A percentile compares a stretch with the other conserved stretches of the same genome.
These are phyloP conservation scores for Phylloscopus collybita DNA, from an alignment of 2,797 vertebrate species.

Conservation along the genomic window DNA sequence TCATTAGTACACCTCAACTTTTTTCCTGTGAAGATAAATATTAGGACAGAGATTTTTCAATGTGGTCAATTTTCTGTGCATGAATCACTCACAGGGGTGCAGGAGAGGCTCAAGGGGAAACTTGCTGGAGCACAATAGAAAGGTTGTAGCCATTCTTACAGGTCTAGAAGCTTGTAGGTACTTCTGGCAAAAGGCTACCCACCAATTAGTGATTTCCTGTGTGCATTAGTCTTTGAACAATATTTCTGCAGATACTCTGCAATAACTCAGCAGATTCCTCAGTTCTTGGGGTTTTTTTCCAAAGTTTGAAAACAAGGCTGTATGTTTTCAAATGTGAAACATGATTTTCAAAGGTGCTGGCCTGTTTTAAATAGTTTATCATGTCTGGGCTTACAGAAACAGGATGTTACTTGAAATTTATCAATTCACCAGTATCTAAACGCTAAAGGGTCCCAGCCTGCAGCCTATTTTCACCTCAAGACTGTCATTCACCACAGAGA, in stretches of 20 bases:
- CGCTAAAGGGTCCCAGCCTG: not conserved
- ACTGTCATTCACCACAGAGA: not conserved
- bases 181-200: not conserved
- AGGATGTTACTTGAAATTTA: not conserved
- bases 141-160: not conserved
- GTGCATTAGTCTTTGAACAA: not conserved
- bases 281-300: accelerated
- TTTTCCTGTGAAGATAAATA: not conserved
- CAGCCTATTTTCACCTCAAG: not conserved
- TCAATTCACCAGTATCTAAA: not conserved
- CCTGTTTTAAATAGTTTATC: not conserved
- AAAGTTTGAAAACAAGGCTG: not conserved
- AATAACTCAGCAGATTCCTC: not conserved
- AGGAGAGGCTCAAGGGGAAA: not conserved
- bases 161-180: not conserved
- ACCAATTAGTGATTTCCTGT: not conserved
- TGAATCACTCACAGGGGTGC: not conserved
- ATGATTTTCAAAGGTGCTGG: not conserved
- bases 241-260: not conserved
- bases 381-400: accelerated
- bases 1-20: accelerated
- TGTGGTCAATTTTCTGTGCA: not conserved
- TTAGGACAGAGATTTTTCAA: not conserved
- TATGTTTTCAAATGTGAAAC: not conserved
- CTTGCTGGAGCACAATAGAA: not conserved